Base-by-base conservation (phyloP, 2,888 invertebrate species). In the Nebria salina region DNA sequence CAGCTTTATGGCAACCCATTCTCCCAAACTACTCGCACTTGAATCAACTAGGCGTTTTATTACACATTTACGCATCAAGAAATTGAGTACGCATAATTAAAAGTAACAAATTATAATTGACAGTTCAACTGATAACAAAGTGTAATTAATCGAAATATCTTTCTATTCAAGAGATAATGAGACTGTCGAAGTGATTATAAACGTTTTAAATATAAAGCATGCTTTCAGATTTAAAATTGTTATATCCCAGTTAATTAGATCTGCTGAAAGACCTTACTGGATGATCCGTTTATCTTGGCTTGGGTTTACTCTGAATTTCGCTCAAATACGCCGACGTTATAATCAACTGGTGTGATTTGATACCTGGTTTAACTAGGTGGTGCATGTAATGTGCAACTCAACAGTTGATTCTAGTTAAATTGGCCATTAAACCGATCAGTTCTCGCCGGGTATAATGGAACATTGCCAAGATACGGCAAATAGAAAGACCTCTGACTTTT, bases 371-470 rank as follows among this genome's bases (percentile, higher is more conserved):
- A 54, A 54, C 54, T 54, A 13, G 54, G 7, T 11, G 54, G 8
- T 8, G 11, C 11, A 54, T 54, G 54, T 54, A 54, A 54, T 54
- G 54, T 54, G 54, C 13, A 54, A 54, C 7, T 54, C 54, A 54
- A 54, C 54, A 54, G 54, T 54, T 54, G 54, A 54, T 54, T 54
- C 54, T 54, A 54, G 54, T 54, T 54, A 54, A 54, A 54, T 54
- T 54, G 54, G 54, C 54, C 54, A 54, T 54, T 54, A 54, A 11
- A 54, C 54, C 13, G 54, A 54, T 54, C 54, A 54, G 54, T 34
- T 34, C 34, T 34, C 34, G 34, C 34, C 34, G 34, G 4, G 34
- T 54, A 54, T 54, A 54, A 54, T 54, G 54, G 54, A 54, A 54
- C 54, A 54, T 13, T 54, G 54, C 54, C 54, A 54, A 54, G 11